Evolutionary conservation across 2,113 vertebrate species (phyloP).

Genomic region (Pteropus alecto): DNA sequence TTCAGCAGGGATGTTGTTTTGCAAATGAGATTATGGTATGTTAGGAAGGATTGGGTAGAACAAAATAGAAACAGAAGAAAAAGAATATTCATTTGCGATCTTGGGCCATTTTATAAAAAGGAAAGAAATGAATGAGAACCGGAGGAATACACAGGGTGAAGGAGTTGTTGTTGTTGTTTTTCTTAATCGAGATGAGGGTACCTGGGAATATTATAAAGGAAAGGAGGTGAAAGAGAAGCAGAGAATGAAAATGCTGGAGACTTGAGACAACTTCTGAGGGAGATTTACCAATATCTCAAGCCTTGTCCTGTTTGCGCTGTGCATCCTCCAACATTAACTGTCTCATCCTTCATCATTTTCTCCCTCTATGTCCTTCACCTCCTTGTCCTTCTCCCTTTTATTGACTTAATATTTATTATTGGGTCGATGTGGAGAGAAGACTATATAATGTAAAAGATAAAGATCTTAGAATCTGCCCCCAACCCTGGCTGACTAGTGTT

Average conservation of each 20-base stretch:
- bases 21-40: background rate
- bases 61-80: background rate
- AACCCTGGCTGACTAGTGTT: background rate
- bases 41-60: background rate
- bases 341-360: background rate
- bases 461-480: background rate
- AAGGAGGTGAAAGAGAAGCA: background rate
- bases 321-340: background rate
- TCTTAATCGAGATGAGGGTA: background rate
- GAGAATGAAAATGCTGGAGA: background rate
- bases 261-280: background rate
- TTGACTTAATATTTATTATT: background rate
- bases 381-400: background rate
- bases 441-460: background rate
- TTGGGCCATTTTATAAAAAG: background rate
- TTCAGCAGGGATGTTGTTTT: background rate
- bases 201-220: background rate
- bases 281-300: background rate
- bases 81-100: background rate
- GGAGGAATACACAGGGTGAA: background rate
- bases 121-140: background rate
- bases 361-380: background rate
- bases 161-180: background rate
- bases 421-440: background rate
- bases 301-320: background rate